Base-by-base conservation (phyloP, 1,140 invertebrate genomes). In the Aethina tumida region DNA sequence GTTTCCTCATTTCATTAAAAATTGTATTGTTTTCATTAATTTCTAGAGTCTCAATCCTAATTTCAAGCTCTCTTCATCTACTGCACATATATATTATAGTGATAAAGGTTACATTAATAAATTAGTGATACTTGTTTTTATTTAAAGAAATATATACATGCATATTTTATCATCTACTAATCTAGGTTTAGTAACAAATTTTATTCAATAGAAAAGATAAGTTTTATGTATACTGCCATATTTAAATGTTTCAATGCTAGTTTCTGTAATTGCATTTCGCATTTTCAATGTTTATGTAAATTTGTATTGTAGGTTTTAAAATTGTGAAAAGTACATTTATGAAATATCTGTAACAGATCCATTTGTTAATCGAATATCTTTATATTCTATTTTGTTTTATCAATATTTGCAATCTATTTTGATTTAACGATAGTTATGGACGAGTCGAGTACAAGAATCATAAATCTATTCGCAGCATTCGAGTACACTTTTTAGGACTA, bases 1-100 rank as follows among this genome's bases (percentile, higher is more conserved):
- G 17, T 21, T 31, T 28, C 37, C 37, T 39, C 37, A 39, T 31
- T 39, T 39, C 37, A 28, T 39, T 32, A 21, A 30, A 39, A 39
- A 39, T 39, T 39, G 31, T 41, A 35, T 41, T 41, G 31, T 41
- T 35, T 34, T 28, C 35, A 28, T 26, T 25, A 42, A 36, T 22
- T 40, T 25, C 8, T 30, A 20, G 27, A 28, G 20, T 24, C 27
- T 28, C 24, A 38, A 20, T 26, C 20, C 26, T 16, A 36, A 19
- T 41, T 43, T 43, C 41, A 43, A 43, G 41, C 41, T 43, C 41
- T 43, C 41, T 43, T 38, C 34, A 25, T 43, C 41, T 43, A 25
- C 30, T 39, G 21, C n/a, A n/a, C n/a, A n/a, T n/a, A n/a, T n/a
- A n/a, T n/a, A 38, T 28, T 32, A 18, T 43, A 39, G 41, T 43